Evolutionary conservation across 2,888 invertebrate species (phyloP).

Genomic region (Drosophila planitibia): DNA sequence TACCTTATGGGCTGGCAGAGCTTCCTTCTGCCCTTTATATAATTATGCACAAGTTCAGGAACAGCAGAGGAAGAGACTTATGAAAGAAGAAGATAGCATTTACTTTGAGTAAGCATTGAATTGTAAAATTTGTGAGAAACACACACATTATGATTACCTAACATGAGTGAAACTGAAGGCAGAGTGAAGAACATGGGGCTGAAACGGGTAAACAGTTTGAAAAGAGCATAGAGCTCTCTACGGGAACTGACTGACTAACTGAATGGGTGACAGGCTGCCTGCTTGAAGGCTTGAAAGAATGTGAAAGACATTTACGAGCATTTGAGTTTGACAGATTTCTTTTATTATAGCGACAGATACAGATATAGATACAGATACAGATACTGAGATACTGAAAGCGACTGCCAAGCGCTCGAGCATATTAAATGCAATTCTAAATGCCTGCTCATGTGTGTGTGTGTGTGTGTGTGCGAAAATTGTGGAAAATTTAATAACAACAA

Average conservation of each 20-base stretch:
- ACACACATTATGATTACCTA: constrained; percentile 66
- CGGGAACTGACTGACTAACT: neutral
- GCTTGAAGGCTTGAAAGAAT: constrained; percentile 16
- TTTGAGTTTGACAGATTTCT: constrained; percentile 79
- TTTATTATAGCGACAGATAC: constrained; percentile 70
- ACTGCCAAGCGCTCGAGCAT: constrained; percentile 61
- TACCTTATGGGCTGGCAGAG: neutral
- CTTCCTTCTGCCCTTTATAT: neutral
- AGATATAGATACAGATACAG: neutral
- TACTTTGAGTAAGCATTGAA: constrained; percentile 45
- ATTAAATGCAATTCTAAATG: constrained; percentile 49
- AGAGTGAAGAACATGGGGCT: constrained; percentile 3
- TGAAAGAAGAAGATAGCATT: constrained; percentile 17
- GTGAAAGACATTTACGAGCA: constrained; percentile 76
- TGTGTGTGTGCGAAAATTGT: constrained; percentile 21
- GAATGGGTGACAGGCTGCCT: constrained; percentile 14
- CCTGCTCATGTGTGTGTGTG: neutral
- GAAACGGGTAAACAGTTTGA: constrained; percentile 41
- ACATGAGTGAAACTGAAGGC: constrained; percentile 30
- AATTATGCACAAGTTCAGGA: neutral
- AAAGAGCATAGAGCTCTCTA: constrained; percentile 40
- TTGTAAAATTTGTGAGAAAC: constrained; percentile 65
- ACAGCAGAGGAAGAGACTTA: neutral
- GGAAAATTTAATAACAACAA: constrained; percentile 71
- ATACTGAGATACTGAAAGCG: constrained; percentile 45